Evolutionary conservation across 2,113 vertebrate genomes (phyloP).

Genomic region (Calyptomena viridis): DNA sequence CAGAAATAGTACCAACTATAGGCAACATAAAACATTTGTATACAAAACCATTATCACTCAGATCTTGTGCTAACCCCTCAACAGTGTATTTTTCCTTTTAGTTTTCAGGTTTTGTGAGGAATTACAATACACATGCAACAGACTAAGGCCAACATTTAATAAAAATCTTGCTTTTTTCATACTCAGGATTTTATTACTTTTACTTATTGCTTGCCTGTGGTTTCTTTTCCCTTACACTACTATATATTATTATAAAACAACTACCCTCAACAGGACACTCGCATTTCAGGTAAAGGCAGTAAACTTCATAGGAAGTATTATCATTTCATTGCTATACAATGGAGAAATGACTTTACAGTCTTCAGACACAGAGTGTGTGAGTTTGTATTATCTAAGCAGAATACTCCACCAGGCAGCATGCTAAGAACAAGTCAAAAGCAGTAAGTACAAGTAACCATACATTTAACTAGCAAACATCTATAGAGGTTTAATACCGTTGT

Average conservation of each 20-base stretch:
- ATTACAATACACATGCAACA: background rate
- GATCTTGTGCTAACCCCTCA: background rate
- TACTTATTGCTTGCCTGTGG: background rate
- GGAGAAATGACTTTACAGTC: background rate
- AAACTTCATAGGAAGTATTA: background rate
- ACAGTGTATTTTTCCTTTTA: background rate
- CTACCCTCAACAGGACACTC: background rate
- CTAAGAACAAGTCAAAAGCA: background rate
- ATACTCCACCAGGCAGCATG: background rate
- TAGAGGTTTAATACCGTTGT: background rate
- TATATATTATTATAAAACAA: background rate
- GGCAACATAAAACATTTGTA: background rate
- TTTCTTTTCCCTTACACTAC: background rate
- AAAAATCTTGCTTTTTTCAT: background rate
- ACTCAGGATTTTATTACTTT: background rate
- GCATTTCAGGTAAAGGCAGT: background rate
- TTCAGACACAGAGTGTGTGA: background rate
- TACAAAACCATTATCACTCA: background rate
- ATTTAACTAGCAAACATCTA: slow-evolving; percentile 21
- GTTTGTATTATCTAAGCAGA: background rate
- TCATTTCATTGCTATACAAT: slow-evolving; percentile 9
- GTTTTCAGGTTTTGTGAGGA: background rate
- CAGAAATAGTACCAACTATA: background rate
- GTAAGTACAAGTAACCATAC: background rate
- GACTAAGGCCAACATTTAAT: background rate